Conservation (phyloP, 2,113 vertebrate species). For the Tamias sibiricus region DNA sequence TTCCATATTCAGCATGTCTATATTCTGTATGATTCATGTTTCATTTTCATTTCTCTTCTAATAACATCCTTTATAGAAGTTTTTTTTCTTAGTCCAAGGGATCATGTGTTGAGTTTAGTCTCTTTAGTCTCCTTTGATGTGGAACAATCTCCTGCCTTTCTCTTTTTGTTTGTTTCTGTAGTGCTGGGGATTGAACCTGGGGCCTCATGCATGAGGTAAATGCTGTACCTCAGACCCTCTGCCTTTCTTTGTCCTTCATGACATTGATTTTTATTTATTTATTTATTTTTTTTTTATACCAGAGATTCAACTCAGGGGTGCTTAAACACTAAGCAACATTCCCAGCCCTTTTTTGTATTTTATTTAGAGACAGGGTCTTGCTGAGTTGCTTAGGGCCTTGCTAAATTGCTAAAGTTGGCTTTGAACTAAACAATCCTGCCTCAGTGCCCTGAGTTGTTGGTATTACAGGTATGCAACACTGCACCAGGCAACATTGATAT, state of each 20-base stretch:
- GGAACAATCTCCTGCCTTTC: neutral
- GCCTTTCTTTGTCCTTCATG: neutral
- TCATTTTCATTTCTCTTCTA: neutral
- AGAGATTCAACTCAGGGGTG: no score
- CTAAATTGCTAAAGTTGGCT: no score
- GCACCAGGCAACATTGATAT: no score
- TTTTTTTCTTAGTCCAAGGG: neutral
- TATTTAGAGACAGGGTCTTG: no score
- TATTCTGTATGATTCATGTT: neutral
- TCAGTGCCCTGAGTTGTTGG: no score
- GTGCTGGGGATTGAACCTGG: neutral
- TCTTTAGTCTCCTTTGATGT: neutral
- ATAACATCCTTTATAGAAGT: neutral
- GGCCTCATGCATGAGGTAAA: neutral
- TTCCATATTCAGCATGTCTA: neutral
- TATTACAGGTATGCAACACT: no score
- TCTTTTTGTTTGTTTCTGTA: neutral
- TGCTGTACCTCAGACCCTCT: neutral
- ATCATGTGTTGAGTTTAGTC: neutral
- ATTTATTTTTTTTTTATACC: neutral
- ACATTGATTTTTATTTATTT: neutral
- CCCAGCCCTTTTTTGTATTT: no score
- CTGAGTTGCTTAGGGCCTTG: no score
- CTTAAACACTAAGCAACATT: no score
- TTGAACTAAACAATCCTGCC: no score